Evolutionary conservation across 2,797 vertebrate species (phyloP).

Genomic region (Sebastes oblongus): DNA sequence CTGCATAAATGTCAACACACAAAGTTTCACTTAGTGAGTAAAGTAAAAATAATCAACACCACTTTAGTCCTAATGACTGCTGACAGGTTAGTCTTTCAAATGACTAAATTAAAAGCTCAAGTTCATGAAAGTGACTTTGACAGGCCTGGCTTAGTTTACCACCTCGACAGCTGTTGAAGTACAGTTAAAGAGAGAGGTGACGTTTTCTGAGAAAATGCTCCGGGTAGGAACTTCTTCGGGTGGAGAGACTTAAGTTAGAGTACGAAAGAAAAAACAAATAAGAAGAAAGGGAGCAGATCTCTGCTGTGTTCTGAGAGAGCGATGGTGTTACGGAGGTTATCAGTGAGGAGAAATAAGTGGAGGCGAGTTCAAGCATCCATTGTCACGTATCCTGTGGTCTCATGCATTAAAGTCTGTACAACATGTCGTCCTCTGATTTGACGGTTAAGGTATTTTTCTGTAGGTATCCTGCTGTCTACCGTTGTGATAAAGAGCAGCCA

Average conservation of each 20-base stretch:
- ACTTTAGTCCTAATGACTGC: conserved; percentile 5
- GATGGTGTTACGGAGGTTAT: conserved; percentile 32
- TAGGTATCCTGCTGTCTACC: not conserved
- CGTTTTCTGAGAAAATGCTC: not conserved
- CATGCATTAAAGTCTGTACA: not conserved
- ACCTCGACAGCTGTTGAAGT: conserved; percentile 17
- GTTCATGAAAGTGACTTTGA: conserved; percentile 20
- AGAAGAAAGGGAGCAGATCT: not conserved
- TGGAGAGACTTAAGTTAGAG: not conserved
- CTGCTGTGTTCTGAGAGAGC: conserved; percentile 1
- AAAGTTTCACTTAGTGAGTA: not conserved
- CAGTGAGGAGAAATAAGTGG: conserved; percentile 1
- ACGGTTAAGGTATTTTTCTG: not conserved
- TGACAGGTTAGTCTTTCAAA: conserved; percentile 7
- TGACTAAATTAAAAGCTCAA: not conserved
- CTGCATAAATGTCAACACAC: not conserved
- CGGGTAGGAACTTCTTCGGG: not conserved
- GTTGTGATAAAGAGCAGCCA: not conserved
- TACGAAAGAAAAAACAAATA: not conserved
- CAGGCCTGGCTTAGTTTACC: conserved; percentile 22
- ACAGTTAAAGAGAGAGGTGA: not conserved
- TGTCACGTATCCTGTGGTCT: not conserved
- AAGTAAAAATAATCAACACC: conserved; percentile 1
- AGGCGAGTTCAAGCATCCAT: conserved; percentile 18
- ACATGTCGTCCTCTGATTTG: not conserved